Evolutionary conservation across 2,797 vertebrate species (phyloP).

Genomic region (Morus bassanus): DNA sequence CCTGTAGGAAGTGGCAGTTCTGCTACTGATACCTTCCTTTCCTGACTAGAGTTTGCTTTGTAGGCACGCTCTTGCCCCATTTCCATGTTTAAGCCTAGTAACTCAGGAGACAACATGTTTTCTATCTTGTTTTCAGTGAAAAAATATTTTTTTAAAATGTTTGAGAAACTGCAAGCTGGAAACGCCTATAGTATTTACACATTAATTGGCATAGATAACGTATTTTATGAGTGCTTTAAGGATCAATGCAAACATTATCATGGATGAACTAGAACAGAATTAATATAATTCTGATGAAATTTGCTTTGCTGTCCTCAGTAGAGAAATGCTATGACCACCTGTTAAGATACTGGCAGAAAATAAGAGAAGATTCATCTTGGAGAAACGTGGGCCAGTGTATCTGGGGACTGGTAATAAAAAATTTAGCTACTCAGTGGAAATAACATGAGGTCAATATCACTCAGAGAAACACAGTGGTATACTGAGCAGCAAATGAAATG

Average conservation of each 20-base stretch:
- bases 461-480: neutral
- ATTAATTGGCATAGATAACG: neutral
- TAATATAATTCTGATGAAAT: neutral
- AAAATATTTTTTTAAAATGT: neutral
- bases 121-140: neutral
- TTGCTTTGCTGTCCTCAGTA: neutral
- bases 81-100: neutral
- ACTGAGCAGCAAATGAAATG: neutral
- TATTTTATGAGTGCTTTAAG: neutral
- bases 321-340: neutral
- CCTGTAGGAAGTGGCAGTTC: neutral
- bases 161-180: neutral
- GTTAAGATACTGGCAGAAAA: neutral
- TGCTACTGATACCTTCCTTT: neutral
- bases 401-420: neutral
- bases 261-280: neutral
- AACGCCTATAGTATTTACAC: neutral
- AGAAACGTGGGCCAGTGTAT: neutral
- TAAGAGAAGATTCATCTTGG: neutral
- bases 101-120: neutral
- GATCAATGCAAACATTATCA: neutral
- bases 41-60: neutral
- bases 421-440: neutral
- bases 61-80: neutral
- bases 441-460: neutral